These are phyloP conservation scores for Plectrocnemia conspersa DNA, from an alignment of 1,140 invertebrate genomes.

Conservation along the genomic window DNA sequence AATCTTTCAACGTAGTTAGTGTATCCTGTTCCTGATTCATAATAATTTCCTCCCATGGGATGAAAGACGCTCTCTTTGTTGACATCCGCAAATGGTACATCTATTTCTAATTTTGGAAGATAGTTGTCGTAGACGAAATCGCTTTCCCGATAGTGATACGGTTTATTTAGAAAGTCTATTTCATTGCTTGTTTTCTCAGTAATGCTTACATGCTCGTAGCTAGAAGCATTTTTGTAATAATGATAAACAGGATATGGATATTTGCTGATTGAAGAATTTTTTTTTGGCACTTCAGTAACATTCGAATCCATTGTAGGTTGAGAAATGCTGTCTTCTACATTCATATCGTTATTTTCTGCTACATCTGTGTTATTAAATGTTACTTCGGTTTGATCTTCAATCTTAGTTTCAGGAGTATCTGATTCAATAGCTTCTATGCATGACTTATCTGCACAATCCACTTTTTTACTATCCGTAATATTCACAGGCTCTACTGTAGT, in stretches of 20 bases:
- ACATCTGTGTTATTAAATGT: background rate
- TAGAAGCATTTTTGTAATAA: slow-evolving; percentile 16
- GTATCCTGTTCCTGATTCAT: slow-evolving; percentile 14
- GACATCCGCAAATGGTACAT: background rate
- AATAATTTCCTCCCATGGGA: slow-evolving; percentile 23
- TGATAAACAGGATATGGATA: slow-evolving; percentile 31
- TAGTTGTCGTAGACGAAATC: slow-evolving; percentile 16
- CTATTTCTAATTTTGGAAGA: slow-evolving; percentile 7
- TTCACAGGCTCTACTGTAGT: background rate
- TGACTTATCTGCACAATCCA: background rate
- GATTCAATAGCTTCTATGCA: slow-evolving; percentile 13
- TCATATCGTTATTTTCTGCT: background rate
- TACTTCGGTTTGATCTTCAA: background rate
- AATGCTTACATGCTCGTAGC: slow-evolving; percentile 26
- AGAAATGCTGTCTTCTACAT: background rate
- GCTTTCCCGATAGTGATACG: slow-evolving; percentile 16
- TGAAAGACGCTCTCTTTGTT: slow-evolving; percentile 14
- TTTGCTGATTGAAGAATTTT: background rate
- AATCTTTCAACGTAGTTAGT: slow-evolving; percentile 11
- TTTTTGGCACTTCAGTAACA: too few species aligned
- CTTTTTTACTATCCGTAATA: slow-evolving; percentile 11
- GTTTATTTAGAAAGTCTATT: slow-evolving; percentile 17
- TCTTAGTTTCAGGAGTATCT: slow-evolving; percentile 1
- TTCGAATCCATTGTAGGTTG: too few species aligned
- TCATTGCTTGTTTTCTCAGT: slow-evolving; percentile 26